Evolutionary conservation across 2,113 vertebrate species (phyloP).

Genomic region (Sturnus vulgaris): DNA sequence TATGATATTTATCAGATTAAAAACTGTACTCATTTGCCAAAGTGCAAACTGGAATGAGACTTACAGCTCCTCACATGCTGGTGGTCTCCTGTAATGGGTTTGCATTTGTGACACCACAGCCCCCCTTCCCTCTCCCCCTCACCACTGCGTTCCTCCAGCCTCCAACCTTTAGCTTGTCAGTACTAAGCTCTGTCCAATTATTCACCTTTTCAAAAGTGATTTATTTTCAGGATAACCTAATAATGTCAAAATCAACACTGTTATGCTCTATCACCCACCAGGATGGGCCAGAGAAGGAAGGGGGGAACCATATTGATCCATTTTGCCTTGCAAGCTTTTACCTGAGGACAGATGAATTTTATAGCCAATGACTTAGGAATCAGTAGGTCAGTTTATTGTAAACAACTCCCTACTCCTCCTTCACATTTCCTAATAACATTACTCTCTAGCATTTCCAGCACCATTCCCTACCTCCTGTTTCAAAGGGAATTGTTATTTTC

Average conservation of each 20-base stretch:
- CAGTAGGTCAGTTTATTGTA: slow-evolving; percentile 43
- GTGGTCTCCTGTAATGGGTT: background rate
- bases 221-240: slow-evolving; percentile 67
- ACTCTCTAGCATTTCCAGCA: background rate
- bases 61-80: background rate
- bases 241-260: slow-evolving; percentile 63
- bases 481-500: background rate
- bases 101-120: background rate
- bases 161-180: slow-evolving; percentile 49
- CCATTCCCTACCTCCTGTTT: slow-evolving; percentile 15
- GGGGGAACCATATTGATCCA: background rate
- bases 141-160: background rate
- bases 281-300: slow-evolving; percentile 12
- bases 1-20: slow-evolving; percentile 1
- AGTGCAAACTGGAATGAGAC: background rate
- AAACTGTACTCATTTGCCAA: background rate
- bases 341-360: slow-evolving; percentile 57
- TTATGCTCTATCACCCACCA: slow-evolving; percentile 55
- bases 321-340: slow-evolving; percentile 50
- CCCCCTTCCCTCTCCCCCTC: background rate
- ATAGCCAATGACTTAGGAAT: slow-evolving; percentile 42
- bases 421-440: slow-evolving; percentile 47
- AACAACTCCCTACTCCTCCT: slow-evolving; percentile 60
- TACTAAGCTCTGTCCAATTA: slow-evolving; percentile 61
- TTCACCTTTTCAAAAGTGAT: slow-evolving; percentile 68